A percentile compares a stretch with the other conserved stretches of the same genome.
Evolutionary conservation across 2,797 vertebrate genomes (phyloP).

Genomic region (Catostomus latipinnis): DNA sequence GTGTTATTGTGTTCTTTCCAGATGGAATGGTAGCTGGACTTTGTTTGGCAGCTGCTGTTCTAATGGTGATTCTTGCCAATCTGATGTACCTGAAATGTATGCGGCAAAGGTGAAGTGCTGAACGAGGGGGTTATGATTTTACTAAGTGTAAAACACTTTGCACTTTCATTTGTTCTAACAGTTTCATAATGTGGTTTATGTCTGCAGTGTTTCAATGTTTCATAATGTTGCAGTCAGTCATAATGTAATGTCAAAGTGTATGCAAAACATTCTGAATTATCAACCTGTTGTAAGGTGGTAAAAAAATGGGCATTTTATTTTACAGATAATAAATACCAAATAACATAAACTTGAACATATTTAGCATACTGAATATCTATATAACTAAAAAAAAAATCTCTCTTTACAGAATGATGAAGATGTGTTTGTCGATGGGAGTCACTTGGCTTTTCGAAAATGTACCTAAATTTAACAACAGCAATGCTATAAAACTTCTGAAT

Average conservation of each 20-base stretch:
- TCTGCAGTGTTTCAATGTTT: constrained; percentile 19
- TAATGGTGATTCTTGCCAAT: constrained; percentile 65
- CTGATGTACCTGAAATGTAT: constrained; percentile 76
- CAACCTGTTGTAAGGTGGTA: background rate
- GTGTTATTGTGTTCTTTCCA: constrained; percentile 39
- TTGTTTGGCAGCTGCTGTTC: constrained; percentile 60
- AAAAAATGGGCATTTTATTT: background rate
- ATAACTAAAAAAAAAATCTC: background rate
- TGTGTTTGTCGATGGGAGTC: constrained; percentile 75
- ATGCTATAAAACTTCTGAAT: constrained; percentile 80
- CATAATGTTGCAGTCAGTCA: constrained; percentile 8
- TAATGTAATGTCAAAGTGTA: background rate
- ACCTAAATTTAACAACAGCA: constrained; percentile 85
- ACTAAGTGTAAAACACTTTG: constrained; percentile 4
- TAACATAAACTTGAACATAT: background rate
- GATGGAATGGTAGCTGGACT: constrained; percentile 57
- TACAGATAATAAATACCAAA: too few relatives aligned
- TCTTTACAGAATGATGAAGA: constrained; percentile 79
- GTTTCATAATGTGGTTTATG: constrained; percentile 15
- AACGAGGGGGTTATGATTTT: constrained; percentile 13
- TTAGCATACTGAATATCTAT: background rate
- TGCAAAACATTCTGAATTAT: background rate
- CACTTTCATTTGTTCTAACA: background rate
- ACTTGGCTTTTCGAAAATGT: constrained; percentile 81
- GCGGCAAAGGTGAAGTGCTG: constrained; percentile 70